Percentiles rank a stretch among this genome's conserved stretches.
Evolutionary conservation across 2,888 invertebrate species (phyloP).

Genomic region (Alitta virens): DNA sequence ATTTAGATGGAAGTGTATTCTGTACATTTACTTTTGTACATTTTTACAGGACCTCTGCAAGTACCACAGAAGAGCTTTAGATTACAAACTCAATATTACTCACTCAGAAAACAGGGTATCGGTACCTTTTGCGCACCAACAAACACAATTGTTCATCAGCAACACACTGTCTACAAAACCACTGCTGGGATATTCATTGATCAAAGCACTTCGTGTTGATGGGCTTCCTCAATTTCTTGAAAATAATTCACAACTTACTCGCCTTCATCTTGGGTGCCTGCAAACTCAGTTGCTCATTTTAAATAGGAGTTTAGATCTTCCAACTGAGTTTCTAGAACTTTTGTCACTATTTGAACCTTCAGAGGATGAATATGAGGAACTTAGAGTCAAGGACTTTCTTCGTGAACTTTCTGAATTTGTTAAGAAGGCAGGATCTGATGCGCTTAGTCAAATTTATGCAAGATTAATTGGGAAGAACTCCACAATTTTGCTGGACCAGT

Average conservation of each 20-base stretch:
- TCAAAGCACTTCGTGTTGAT: neutral
- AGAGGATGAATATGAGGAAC: neutral
- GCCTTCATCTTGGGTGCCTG: slow-evolving; percentile 9
- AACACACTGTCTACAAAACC: slow-evolving; percentile 32
- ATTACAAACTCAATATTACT: neutral
- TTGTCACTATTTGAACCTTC: too few species aligned
- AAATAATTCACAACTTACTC: slow-evolving; percentile 3
- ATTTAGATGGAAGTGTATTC: too few species aligned
- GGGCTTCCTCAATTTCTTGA: neutral
- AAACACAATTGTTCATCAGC: slow-evolving; percentile 22
- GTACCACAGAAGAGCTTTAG: slow-evolving; percentile 25
- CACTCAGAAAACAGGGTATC: neutral
- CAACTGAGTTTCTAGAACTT: too few species aligned
- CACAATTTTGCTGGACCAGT: too few species aligned
- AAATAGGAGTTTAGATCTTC: neutral
- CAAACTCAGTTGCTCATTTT: neutral
- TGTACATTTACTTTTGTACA: too few species aligned
- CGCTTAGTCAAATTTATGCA: too few species aligned
- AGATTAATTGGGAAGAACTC: too few species aligned
- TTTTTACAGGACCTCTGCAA: slow-evolving; percentile 40
- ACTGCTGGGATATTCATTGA: slow-evolving; percentile 32
- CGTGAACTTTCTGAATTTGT: too few species aligned
- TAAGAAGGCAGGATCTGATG: too few species aligned
- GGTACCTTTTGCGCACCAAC: slow-evolving; percentile 1
- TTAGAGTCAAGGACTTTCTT: neutral